Evolutionary conservation across 2,888 invertebrate genomes (phyloP), one percentile per base, ranked within the genome.

Genomic region (Cheilosia urbana): DNA sequence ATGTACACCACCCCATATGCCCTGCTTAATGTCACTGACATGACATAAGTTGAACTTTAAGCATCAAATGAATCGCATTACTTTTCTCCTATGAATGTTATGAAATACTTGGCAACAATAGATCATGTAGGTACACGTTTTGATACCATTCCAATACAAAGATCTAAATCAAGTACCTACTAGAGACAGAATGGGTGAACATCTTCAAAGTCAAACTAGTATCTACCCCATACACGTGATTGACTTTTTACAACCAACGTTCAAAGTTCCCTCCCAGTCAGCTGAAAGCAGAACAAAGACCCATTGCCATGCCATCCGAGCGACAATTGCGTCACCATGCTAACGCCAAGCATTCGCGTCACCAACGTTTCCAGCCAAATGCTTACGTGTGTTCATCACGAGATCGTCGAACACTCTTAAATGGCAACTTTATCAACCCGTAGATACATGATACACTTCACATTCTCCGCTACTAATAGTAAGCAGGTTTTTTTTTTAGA

Each of bases 361-460:
- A 71, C 3, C 53, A 53, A 40, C 5, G 7, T n/a, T 47, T 51
- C 49, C 53, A 19, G 57, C 45, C 7, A 72, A 72, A 24, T 34
- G 19, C 19, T 42, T 27, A 37, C 51, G 58, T 30, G 49, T 65
- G 40, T n/a, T 13, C 17, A 47, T 75, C 83, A 79, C 75, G 73
- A 78, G 83, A 79, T 75, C 58, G 42, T 6, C 19, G 49, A 58
- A 58, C 5, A 37, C 58, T 78, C 53, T 82, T 75, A 34, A 66
- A 49, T 51, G 40, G 15, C 30, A 49, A 49, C n/a, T n/a, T 66
- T 42, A 47, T 49, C 55, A 62, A 42, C 17, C 17, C 60, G 19
- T n/a, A 45, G 30, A 49, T 9, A 47, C 47, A 47, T 19, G 30
- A 49, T 9, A 47, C 47, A 47, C 47, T 17, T 19, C 19, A 47